Conservation (phyloP, 92 coral and sea anemone genomes). For the Virgularia gustaviana region DNA sequence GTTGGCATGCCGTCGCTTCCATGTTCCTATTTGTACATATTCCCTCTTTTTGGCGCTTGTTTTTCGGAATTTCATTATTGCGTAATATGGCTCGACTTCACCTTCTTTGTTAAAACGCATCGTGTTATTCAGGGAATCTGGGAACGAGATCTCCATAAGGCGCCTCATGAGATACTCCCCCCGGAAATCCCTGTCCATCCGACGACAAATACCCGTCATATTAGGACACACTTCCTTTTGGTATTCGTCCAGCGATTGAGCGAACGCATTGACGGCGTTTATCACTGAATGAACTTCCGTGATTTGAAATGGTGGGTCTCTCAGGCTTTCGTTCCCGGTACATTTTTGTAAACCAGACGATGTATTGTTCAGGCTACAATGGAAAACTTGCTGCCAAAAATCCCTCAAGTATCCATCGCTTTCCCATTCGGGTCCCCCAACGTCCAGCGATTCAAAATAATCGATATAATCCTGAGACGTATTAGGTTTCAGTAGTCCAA, state of each 20-base stretch:
- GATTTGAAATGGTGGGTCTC: slow-evolving; percentile 43
- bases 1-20: background rate
- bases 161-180: slow-evolving; percentile 40
- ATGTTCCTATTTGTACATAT: background rate
- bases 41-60: background rate
- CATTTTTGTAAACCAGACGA: background rate
- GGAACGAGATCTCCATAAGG: slow-evolving; percentile 71
- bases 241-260: slow-evolving; percentile 72
- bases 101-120: slow-evolving; percentile 70
- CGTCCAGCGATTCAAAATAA: slow-evolving; percentile 41
- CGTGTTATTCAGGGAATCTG: slow-evolving; percentile 57
- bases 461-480: slow-evolving; percentile 53
- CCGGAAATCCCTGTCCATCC: background rate
- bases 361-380: slow-evolving; percentile 31
- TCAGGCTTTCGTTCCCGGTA: background rate
- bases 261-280: slow-evolving; percentile 82
- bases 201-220: slow-evolving; percentile 48
- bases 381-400: slow-evolving; percentile 52
- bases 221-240: slow-evolving; percentile 60
- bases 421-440: slow-evolving; percentile 7
- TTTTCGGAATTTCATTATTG: slow-evolving; percentile 44
- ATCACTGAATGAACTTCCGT: slow-evolving; percentile 75
- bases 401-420: slow-evolving; percentile 62
- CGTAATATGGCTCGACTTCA: slow-evolving; percentile 78
- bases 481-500: slow-evolving; percentile 57